phyloP scores from a whole-genome alignment of 2,888 invertebrate species.

The Lasioglossum zephyrum region DNA sequence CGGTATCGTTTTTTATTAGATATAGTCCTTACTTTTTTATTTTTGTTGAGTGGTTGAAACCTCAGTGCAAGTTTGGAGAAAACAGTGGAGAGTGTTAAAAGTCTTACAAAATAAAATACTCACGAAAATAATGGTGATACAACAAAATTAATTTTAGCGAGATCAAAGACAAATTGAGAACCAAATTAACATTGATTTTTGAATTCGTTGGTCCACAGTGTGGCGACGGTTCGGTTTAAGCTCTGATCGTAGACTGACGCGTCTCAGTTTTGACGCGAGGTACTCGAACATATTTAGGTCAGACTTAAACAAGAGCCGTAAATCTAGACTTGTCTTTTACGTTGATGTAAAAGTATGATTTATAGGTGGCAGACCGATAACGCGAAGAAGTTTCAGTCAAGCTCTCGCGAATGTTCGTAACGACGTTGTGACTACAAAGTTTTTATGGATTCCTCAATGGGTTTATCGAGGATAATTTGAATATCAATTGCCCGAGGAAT shows the following conservation, averaged over 20 bases:
- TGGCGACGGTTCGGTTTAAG: not conserved
- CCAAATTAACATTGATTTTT: too few relatives aligned
- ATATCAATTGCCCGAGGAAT: not conserved
- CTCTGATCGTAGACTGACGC: not conserved
- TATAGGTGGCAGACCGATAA: not conserved
- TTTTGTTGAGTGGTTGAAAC: too few relatives aligned
- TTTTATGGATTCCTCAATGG: not conserved
- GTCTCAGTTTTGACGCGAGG: not conserved
- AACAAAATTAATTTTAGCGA: too few relatives aligned
- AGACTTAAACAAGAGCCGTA: not conserved
- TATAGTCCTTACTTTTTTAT: too few relatives aligned
- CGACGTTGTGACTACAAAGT: not conserved
- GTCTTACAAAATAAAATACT: too few relatives aligned
- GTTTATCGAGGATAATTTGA: not conserved
- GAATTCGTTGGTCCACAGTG: too few relatives aligned
- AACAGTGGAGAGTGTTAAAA: too few relatives aligned
- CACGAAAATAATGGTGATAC: too few relatives aligned
- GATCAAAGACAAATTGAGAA: too few relatives aligned
- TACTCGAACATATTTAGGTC: not conserved
- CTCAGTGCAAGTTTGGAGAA: too few relatives aligned
- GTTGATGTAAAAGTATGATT: not conserved
- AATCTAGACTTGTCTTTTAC: not conserved
- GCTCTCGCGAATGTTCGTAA: not conserved
- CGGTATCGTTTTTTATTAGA: too few relatives aligned
- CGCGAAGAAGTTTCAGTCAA: not conserved